Evolutionary conservation across 2,888 invertebrate species (phyloP).

Genomic region (Xanthorhoe designata): DNA sequence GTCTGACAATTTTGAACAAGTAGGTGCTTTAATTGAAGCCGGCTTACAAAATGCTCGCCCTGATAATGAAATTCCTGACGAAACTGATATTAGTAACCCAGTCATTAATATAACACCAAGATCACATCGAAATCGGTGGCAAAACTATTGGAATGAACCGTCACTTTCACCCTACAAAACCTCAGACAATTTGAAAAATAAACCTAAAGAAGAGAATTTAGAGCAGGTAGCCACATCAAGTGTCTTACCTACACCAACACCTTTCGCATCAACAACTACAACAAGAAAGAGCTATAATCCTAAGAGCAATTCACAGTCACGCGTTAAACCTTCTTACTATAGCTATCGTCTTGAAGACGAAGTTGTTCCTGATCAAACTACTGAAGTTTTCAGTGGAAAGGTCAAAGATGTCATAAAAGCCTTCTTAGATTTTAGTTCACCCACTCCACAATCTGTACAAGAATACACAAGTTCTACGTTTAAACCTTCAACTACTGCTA

Average conservation of each 20-base stretch:
- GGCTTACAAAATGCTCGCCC: conserved; percentile 53
- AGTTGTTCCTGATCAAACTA: conserved; percentile 69
- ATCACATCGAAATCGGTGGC: conserved; percentile 44
- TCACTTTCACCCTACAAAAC: conserved; percentile 83
- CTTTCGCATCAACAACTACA: conserved; percentile 47
- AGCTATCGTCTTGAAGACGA: conserved; percentile 74
- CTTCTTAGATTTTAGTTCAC: conserved; percentile 66
- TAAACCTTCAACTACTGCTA: conserved; percentile 43
- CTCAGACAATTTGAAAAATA: conserved; percentile 73
- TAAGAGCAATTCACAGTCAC: conserved; percentile 52
- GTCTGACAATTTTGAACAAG: conserved; percentile 62
- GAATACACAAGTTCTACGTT: conserved; percentile 51
- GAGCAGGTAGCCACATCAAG: conserved; percentile 55
- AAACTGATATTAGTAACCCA: conserved; percentile 38
- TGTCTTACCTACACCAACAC: conserved; percentile 50
- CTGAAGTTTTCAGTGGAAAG: conserved; percentile 73
- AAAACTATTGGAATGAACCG: conserved; percentile 67
- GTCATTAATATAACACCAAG: conserved; percentile 46
- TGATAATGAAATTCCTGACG: conserved; percentile 38
- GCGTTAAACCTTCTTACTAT: conserved; percentile 70
- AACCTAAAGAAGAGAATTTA: conserved; percentile 50
- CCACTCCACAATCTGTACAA: conserved; percentile 47
- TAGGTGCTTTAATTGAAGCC: conserved; percentile 57
- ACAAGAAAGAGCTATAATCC: conserved; percentile 47
- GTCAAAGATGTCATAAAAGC: conserved; percentile 74